A percentile compares a stretch with the other conserved stretches of the same genome.
phyloP scores from a whole-genome alignment of 2,797 vertebrate species.

The Hypotaenidia okinawae region DNA sequence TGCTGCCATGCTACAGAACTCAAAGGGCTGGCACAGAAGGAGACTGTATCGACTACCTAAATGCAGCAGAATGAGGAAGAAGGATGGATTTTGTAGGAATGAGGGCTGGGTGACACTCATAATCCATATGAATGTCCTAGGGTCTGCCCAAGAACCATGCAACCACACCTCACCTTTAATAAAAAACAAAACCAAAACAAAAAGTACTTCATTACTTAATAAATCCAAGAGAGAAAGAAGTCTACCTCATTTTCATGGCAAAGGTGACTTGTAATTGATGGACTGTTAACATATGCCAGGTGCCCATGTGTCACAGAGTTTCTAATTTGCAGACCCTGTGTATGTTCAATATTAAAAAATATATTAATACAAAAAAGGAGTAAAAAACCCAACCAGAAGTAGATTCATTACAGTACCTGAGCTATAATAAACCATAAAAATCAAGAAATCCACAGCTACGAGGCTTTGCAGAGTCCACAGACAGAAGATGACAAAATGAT shows the following conservation, averaged over 20 bases:
- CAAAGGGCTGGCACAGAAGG: not conserved
- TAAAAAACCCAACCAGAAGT: not conserved
- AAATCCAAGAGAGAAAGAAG: not conserved
- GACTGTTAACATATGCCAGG: not conserved
- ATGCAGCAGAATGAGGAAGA: not conserved
- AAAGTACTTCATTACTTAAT: not conserved
- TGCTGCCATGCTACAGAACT: not conserved
- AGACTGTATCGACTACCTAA: not conserved
- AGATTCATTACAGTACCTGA: not conserved
- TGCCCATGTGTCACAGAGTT: not conserved
- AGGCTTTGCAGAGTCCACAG: not conserved
- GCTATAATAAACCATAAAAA: not conserved
- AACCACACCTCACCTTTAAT: not conserved
- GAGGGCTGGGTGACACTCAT: not conserved
- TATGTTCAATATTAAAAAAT: not conserved
- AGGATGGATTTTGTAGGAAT: not conserved
- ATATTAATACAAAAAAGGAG: not conserved
- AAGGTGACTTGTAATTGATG: rapidly evolving
- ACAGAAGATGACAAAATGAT: not conserved
- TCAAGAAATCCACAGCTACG: not conserved
- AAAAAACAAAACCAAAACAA: not conserved
- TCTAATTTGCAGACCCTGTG: not conserved
- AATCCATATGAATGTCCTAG: not conserved
- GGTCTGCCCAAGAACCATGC: not conserved
- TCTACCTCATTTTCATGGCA: not conserved